phyloP scores from a whole-genome alignment of 2,113 vertebrate genomes.

The Leuciscus idus region DNA sequence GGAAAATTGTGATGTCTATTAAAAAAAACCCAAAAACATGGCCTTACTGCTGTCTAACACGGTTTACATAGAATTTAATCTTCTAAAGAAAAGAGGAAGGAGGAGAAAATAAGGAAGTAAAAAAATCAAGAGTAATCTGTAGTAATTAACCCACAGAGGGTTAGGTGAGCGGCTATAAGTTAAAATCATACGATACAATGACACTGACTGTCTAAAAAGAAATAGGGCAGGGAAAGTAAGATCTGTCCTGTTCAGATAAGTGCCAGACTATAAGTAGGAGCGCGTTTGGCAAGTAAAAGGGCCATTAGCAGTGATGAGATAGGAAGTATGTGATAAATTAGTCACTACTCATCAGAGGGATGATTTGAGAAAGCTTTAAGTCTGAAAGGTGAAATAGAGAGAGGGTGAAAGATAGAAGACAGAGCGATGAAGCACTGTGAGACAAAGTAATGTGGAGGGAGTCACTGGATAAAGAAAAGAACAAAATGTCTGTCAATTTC shows the following conservation, averaged over 20 bases:
- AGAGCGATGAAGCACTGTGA: not conserved
- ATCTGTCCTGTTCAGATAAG: not conserved
- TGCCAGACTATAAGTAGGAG: constrained; percentile 6
- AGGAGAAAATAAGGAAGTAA: constrained; percentile 2
- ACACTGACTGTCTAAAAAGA: not conserved
- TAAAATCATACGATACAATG: not conserved
- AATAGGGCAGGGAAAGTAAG: not conserved
- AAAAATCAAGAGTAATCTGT: not conserved
- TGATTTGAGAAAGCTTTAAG: constrained; percentile 5
- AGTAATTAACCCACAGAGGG: not conserved
- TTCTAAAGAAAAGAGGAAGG: not conserved
- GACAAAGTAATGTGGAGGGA: not conserved
- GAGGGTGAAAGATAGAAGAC: not conserved
- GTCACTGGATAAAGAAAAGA: not conserved
- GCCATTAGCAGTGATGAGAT: not conserved
- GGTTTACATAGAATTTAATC: not conserved
- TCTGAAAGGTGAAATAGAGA: not conserved
- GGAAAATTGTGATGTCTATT: no score
- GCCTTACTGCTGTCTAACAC: not conserved
- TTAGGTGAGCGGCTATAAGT: not conserved
- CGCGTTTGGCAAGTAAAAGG: not conserved
- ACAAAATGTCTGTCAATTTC: not conserved
- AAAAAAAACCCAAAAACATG: no score
- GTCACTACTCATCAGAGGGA: constrained; percentile 5
- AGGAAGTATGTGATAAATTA: constrained; percentile 3